phyloP scores from a whole-genome alignment of 2,113 vertebrate genomes.

The Athene cunicularia region DNA sequence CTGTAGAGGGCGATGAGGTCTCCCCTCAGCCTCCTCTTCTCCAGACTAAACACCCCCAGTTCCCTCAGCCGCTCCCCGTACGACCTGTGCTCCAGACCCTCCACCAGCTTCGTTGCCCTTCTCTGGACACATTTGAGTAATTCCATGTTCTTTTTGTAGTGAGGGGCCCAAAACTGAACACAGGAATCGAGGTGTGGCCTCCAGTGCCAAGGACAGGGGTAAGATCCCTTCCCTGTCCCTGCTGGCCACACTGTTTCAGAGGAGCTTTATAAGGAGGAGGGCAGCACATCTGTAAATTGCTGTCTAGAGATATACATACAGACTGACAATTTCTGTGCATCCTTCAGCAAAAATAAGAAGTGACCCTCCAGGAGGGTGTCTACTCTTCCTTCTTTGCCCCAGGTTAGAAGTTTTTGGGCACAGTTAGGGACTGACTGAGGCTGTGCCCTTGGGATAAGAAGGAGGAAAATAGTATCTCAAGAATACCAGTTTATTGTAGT shows the following conservation, averaged over 20 bases:
- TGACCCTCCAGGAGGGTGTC: background rate
- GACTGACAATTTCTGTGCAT: background rate
- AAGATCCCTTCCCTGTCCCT: too few species aligned
- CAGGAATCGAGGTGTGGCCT: too few species aligned
- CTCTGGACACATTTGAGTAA: too few species aligned
- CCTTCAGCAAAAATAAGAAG: background rate
- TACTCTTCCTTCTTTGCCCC: background rate
- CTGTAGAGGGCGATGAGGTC: too few species aligned
- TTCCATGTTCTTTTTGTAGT: too few species aligned
- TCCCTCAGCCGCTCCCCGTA: too few species aligned
- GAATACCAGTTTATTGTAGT: background rate
- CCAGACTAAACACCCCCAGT: too few species aligned
- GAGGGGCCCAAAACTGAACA: too few species aligned
- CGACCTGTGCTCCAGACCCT: too few species aligned
- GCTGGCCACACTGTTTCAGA: background rate
- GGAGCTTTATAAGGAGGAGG: background rate
- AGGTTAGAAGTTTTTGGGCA: background rate
- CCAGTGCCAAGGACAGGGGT: too few species aligned
- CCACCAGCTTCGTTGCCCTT: too few species aligned
- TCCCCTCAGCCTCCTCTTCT: too few species aligned
- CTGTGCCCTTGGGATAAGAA: background rate
- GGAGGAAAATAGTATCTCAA: background rate
- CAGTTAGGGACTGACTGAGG: background rate
- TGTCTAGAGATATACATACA: background rate
- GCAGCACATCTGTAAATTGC: background rate